These are phyloP conservation scores for Sarcophaga subvicina DNA, from an alignment of 2,888 invertebrate genomes.

Conservation along the genomic window DNA sequence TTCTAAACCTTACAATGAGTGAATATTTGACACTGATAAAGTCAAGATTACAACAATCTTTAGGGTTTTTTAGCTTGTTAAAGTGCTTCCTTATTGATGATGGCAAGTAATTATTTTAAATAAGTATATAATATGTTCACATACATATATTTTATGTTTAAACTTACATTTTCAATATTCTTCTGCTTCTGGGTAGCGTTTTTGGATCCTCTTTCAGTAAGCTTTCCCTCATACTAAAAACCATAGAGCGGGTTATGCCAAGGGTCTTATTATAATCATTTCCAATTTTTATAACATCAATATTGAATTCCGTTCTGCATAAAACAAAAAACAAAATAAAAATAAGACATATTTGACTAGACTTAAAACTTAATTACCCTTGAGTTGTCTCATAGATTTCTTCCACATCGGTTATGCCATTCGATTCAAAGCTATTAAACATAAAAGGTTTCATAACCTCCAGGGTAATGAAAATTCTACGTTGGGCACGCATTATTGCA, in stretches of 20 bases:
- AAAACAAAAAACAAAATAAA: too few relatives aligned
- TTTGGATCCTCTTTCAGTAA: too few relatives aligned
- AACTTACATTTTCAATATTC: conserved; percentile 54
- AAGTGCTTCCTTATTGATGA: background rate
- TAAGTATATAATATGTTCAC: too few relatives aligned
- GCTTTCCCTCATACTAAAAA: too few relatives aligned
- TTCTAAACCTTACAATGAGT: too few relatives aligned
- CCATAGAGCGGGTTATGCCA: background rate
- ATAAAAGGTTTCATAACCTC: conserved; percentile 75
- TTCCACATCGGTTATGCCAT: conserved; percentile 71
- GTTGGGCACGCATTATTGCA: conserved; percentile 72
- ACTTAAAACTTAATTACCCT: conserved; percentile 68
- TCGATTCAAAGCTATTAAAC: conserved; percentile 73
- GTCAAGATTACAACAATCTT: too few relatives aligned
- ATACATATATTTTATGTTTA: background rate
- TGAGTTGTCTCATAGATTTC: conserved; percentile 43
- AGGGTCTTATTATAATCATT: conserved; percentile 15
- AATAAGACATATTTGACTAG: background rate
- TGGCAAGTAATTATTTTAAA: background rate
- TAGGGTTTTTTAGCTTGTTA: too few relatives aligned
- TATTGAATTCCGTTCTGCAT: conserved; percentile 71
- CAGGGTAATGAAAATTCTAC: conserved; percentile 71
- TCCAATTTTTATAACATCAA: conserved; percentile 5
- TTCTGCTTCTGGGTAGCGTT: background rate
- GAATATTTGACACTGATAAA: too few relatives aligned